A percentile compares a stretch with the other conserved stretches of the same genome.
Evolutionary conservation across 2,113 vertebrate species (phyloP).

Genomic region (Rhinolophus ferrumequinum): DNA sequence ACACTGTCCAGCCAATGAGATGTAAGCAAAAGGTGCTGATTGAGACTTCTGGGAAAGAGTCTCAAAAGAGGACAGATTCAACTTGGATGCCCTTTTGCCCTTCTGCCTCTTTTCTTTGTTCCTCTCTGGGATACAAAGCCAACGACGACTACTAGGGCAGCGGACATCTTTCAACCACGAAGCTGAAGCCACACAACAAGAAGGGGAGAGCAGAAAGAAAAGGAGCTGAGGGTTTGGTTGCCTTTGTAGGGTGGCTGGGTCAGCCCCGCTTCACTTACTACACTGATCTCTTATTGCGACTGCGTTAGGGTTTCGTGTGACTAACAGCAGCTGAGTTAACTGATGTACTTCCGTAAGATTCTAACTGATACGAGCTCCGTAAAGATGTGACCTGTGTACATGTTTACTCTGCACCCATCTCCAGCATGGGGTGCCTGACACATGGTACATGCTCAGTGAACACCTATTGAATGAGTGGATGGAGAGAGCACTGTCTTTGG

Average conservation of each 20-base stretch:
- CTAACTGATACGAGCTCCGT: neutral
- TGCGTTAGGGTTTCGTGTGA: neutral
- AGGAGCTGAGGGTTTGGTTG: neutral
- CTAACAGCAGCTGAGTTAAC: neutral
- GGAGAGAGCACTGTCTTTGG: neutral
- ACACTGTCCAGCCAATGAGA: neutral
- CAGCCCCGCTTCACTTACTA: neutral
- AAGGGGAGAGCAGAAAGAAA: neutral
- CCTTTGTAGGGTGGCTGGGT: neutral
- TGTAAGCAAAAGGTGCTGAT: neutral
- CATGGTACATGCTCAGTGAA: accelerated
- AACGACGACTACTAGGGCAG: neutral
- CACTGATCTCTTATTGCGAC: accelerated
- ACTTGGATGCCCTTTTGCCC: neutral
- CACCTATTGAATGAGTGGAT: neutral
- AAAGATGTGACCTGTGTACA: neutral
- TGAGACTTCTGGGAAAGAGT: neutral
- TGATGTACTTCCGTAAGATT: neutral
- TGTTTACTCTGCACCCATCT: neutral
- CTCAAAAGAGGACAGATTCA: neutral
- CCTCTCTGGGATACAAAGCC: neutral
- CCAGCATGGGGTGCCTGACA: neutral
- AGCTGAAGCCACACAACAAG: neutral
- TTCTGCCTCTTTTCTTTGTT: neutral
- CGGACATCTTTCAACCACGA: neutral